Conservation (phyloP, 2,888 invertebrate species). For the Cremastobaeus sp. region DNA sequence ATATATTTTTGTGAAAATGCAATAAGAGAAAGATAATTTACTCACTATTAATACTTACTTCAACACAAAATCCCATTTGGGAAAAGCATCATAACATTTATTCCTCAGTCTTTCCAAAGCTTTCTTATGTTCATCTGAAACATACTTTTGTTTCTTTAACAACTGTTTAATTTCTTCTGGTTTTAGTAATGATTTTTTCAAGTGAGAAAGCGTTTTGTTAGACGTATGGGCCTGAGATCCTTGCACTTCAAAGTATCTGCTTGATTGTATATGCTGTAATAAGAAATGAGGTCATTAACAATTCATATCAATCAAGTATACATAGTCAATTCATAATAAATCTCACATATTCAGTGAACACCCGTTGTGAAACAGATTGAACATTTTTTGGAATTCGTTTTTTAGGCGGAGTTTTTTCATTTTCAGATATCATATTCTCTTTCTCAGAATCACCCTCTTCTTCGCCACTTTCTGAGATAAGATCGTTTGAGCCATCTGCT, state of each 20-base stretch:
- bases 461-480: not conserved
- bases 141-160: slow-evolving; percentile 78
- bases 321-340: slow-evolving; percentile 3
- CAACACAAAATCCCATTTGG: slow-evolving; percentile 84
- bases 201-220: slow-evolving; percentile 86
- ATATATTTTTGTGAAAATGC: no score
- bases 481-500: not conserved
- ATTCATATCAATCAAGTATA: not conserved
- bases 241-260: slow-evolving; percentile 76
- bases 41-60: slow-evolving; percentile 71
- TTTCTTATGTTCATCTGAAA: slow-evolving; percentile 81
- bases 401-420: no score
- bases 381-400: no score
- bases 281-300: not conserved
- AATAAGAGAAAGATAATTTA: not conserved
- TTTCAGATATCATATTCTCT: no score
- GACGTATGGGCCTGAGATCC: slow-evolving; percentile 82
- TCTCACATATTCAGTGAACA: not conserved
- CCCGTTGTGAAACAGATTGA: no score
- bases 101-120: slow-evolving; percentile 81
- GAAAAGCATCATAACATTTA: slow-evolving; percentile 78
- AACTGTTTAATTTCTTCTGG: slow-evolving; percentile 83
- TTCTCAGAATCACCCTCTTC: not conserved
- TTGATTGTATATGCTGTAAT: slow-evolving; percentile 58
- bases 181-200: slow-evolving; percentile 86